Percentiles rank a stretch among this genome's conserved stretches.
Evolutionary conservation across 2,888 invertebrate genomes (phyloP).

Genomic region (Cheilosia pagana): DNA sequence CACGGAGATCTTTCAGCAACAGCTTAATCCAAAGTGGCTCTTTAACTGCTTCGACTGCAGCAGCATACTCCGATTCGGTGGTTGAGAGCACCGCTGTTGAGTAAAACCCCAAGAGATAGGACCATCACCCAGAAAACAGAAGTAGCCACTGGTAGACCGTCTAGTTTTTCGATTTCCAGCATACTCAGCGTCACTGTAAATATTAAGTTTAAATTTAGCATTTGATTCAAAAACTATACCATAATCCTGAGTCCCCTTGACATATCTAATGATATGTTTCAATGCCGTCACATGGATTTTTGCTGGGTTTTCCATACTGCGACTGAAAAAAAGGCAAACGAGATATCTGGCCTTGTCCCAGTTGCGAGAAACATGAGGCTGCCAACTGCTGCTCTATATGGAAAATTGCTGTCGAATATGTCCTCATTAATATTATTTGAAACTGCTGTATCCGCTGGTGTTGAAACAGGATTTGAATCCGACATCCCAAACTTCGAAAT

Average conservation of each 20-base stretch:
- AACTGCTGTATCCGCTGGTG: conserved; percentile 5
- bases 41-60: conserved; percentile 76
- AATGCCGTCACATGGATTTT: conserved; percentile 5
- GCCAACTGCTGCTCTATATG: conserved; percentile 50
- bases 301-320: conserved; percentile 39
- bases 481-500: neutral
- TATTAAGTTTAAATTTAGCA: neutral
- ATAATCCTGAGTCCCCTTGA: conserved; percentile 31
- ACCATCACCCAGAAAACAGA: conserved; percentile 15
- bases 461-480: conserved; percentile 6
- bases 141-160: conserved; percentile 19
- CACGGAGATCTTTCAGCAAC: conserved; percentile 38
- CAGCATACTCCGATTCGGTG: conserved; percentile 77
- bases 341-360: conserved; percentile 51
- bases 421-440: neutral
- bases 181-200: conserved; percentile 24
- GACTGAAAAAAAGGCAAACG: conserved; percentile 37
- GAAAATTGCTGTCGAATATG: neutral
- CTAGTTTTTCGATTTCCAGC: conserved; percentile 13
- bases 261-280: conserved; percentile 49
- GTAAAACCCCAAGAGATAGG: conserved; percentile 9
- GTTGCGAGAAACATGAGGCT: conserved; percentile 45
- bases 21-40: conserved; percentile 77
- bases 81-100: conserved; percentile 74
- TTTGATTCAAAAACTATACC: conserved; percentile 19